These are phyloP conservation scores for Clistopyga incitator DNA, from an alignment of 2,888 invertebrate species.

Conservation along the genomic window DNA sequence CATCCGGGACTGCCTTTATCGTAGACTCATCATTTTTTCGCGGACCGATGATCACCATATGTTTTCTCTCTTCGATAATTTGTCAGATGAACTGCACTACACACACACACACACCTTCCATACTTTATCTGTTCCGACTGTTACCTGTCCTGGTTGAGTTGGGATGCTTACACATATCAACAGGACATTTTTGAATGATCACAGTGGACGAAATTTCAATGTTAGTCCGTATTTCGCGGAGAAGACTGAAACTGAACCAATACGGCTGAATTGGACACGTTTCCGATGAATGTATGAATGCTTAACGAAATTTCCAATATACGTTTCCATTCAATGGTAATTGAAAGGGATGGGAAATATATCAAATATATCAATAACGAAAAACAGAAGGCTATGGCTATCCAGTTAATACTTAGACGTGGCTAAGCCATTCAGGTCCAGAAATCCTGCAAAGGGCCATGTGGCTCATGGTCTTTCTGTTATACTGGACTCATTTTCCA, in stretches of 20 bases:
- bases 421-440: constrained; percentile 9
- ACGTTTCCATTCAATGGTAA: not conserved
- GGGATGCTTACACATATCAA: too few relatives aligned
- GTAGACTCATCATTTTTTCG: too few relatives aligned
- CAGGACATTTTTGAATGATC: too few relatives aligned
- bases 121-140: too few relatives aligned
- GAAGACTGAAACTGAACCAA: not conserved
- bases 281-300: not conserved
- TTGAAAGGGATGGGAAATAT: too few relatives aligned
- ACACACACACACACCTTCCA: too few relatives aligned
- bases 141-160: too few relatives aligned
- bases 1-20: too few relatives aligned
- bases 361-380: not conserved
- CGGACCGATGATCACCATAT: too few relatives aligned
- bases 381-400: not conserved
- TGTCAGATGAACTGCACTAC: too few relatives aligned
- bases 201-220: too few relatives aligned
- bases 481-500: constrained; percentile 46
- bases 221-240: not conserved
- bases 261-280: not conserved
- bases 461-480: not conserved
- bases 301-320: not conserved
- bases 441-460: constrained; percentile 36
- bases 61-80: too few relatives aligned
- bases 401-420: constrained; percentile 13